These are phyloP conservation scores for Athalia circularis DNA, from an alignment of 2,888 invertebrate species.

Conservation along the genomic window DNA sequence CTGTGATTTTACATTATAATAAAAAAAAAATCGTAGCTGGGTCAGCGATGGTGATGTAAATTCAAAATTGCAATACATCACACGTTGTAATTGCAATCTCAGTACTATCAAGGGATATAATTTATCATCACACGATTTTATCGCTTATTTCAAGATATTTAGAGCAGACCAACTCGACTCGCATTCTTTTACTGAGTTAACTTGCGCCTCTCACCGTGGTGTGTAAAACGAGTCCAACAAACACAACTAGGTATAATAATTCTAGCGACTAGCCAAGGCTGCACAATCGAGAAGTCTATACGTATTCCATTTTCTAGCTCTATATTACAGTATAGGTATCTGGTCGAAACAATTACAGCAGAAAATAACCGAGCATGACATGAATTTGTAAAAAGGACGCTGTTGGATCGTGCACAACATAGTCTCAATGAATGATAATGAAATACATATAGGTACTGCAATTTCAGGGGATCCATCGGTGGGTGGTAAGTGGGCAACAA, in stretches of 20 bases:
- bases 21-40: too few species aligned
- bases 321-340: too few species aligned
- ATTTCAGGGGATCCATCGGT: slow-evolving; percentile 62
- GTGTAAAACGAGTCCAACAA: neutral
- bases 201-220: slow-evolving; percentile 16
- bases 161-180: slow-evolving; percentile 23
- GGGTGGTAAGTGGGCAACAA: slow-evolving; percentile 75
- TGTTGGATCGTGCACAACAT: too few species aligned
- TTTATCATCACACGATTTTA: neutral
- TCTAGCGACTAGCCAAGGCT: neutral
- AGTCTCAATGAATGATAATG: neutral
- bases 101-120: neutral
- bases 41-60: too few species aligned
- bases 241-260: neutral
- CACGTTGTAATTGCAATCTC: too few species aligned
- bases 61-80: too few species aligned
- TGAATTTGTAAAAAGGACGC: too few species aligned
- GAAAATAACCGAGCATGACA: too few species aligned
- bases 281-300: neutral
- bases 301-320: neutral
- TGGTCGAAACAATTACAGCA: too few species aligned
- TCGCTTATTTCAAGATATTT: slow-evolving; percentile 16
- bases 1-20: too few species aligned
- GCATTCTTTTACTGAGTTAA: slow-evolving; percentile 1
- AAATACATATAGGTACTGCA: neutral